Evolutionary conservation across 2,888 invertebrate species (phyloP).

Genomic region (Hirudinaria manillensis): DNA sequence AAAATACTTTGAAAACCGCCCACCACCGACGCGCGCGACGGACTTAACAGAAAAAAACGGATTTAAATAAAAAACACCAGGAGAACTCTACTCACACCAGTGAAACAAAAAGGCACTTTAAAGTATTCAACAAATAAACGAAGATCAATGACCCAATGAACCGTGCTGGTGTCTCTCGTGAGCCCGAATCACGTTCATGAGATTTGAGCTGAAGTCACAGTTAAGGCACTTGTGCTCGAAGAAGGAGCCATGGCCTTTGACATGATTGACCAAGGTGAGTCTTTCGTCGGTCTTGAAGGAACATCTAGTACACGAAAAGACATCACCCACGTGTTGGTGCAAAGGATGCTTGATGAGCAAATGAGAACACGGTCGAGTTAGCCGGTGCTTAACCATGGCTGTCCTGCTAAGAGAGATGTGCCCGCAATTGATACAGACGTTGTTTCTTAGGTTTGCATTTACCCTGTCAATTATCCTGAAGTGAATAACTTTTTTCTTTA

Average conservation of each 20-base stretch:
- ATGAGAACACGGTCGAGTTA: background rate
- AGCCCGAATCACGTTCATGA: background rate
- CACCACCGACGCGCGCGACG: too few relatives aligned
- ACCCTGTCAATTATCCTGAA: background rate
- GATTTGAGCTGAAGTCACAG: constrained; percentile 1
- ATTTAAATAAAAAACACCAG: too few relatives aligned
- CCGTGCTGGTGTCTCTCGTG: background rate
- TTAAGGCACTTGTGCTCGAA: background rate
- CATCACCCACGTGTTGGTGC: background rate
- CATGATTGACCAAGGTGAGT: background rate
- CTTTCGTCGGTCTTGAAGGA: constrained; percentile 5
- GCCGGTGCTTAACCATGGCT: constrained; percentile 1
- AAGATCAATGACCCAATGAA: too few relatives aligned
- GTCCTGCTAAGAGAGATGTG: constrained; percentile 1
- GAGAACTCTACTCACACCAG: too few relatives aligned
- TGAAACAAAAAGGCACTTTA: too few relatives aligned
- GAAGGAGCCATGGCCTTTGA: background rate
- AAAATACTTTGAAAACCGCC: too few relatives aligned
- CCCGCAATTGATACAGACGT: constrained; percentile 19
- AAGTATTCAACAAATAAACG: too few relatives aligned
- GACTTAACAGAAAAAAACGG: too few relatives aligned
- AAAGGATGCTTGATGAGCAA: background rate
- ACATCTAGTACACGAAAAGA: background rate
- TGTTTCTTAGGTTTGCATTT: background rate
- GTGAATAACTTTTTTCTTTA: background rate